Evolutionary conservation across 2,113 vertebrate species (phyloP).

Genomic region (Syngnathus floridae): DNA sequence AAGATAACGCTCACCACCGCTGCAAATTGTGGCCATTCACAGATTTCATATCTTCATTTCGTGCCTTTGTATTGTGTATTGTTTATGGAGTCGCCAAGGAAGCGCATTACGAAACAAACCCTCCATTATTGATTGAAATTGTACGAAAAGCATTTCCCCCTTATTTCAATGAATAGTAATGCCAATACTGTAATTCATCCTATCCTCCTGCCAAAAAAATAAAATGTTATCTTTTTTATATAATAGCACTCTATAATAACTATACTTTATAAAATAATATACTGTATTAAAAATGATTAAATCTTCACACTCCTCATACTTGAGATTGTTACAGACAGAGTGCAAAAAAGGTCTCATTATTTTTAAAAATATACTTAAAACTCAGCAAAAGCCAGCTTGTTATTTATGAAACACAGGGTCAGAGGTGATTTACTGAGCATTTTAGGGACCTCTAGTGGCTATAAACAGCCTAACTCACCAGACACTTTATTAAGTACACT

Average conservation of each 20-base stretch:
- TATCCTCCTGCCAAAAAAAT: too few relatives aligned
- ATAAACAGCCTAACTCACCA: background rate
- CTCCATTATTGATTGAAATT: background rate
- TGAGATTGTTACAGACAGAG: background rate
- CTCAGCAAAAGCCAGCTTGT: background rate
- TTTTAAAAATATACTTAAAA: background rate
- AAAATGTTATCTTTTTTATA: too few relatives aligned
- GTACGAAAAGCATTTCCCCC: too few relatives aligned
- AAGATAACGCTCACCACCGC: slow-evolving; percentile 40
- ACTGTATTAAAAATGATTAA: too few relatives aligned
- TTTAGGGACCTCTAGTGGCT: slow-evolving; percentile 22
- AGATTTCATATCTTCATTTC: slow-evolving; percentile 2
- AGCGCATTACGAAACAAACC: background rate
- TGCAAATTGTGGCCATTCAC: slow-evolving; percentile 12
- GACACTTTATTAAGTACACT: background rate
- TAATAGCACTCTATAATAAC: too few relatives aligned
- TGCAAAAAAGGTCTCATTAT: background rate
- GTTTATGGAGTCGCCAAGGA: background rate
- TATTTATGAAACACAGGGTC: background rate
- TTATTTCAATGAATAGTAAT: too few relatives aligned
- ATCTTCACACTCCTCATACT: too few relatives aligned
- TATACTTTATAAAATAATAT: too few relatives aligned
- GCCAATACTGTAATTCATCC: too few relatives aligned
- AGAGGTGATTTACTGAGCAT: background rate
- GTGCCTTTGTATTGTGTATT: background rate